Conservation (phyloP, 1,140 invertebrate genomes). For the Dinothrombium tinctorium region DNA sequence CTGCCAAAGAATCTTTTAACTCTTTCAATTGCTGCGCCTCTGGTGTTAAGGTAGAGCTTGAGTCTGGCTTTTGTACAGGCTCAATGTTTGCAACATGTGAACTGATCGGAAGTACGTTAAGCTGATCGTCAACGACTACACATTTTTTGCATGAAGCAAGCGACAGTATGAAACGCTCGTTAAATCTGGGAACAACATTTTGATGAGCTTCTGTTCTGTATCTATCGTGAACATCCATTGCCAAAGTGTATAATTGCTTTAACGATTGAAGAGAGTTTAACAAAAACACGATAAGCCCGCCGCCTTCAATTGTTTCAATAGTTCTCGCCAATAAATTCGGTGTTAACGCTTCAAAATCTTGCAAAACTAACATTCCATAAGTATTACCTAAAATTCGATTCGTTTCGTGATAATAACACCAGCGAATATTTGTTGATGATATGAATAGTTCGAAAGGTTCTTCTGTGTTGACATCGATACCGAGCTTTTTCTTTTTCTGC, state of each 20-base stretch:
- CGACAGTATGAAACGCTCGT: slow-evolving; percentile 83
- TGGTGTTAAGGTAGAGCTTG: slow-evolving; percentile 19
- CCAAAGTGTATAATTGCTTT: slow-evolving; percentile 82
- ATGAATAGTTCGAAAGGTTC: slow-evolving; percentile 93
- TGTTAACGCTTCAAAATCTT: slow-evolving; percentile 98
- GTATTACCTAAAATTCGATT: slow-evolving; percentile 95
- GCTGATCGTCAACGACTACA: slow-evolving; percentile 66
- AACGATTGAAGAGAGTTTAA: slow-evolving; percentile 63
- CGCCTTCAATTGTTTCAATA: slow-evolving; percentile 95
- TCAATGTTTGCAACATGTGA: slow-evolving; percentile 57
- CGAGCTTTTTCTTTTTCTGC: slow-evolving; percentile 61
- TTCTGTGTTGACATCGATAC: slow-evolving; percentile 77
- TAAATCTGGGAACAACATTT: slow-evolving; percentile 66
- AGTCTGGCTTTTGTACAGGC: slow-evolving; percentile 25
- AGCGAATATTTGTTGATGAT: slow-evolving; percentile 83
- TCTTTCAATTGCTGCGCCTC: slow-evolving; percentile 32
- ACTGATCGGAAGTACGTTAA: slow-evolving; percentile 75
- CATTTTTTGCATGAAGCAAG: slow-evolving; percentile 63
- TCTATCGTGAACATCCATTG: slow-evolving; percentile 94
- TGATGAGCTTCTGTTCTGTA: slow-evolving; percentile 83
- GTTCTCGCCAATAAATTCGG: slow-evolving; percentile 91
- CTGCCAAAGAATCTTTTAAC: slow-evolving; percentile 50
- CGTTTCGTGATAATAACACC: slow-evolving; percentile 87
- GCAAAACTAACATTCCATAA: slow-evolving; percentile 30
- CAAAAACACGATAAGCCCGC: slow-evolving; percentile 67